Base-by-base conservation (phyloP, 2,888 invertebrate genomes). In the Clusia tigrina region DNA sequence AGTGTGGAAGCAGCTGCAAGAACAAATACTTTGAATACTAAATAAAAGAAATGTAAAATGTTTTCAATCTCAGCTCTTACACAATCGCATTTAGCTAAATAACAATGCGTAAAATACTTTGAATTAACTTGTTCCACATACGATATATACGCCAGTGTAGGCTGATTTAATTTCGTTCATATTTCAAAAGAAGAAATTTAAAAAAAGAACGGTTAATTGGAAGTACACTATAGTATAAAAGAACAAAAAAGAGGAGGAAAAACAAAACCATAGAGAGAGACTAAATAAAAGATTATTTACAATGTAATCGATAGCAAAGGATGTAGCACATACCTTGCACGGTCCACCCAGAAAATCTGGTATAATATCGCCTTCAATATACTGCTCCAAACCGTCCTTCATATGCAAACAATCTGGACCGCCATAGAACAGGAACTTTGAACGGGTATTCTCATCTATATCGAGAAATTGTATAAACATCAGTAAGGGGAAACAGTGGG, bases 311-410 rank as follows among this genome's bases (percentile, higher is more conserved):
- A 15, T 5, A 17, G 9, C 15, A 42, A 42, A 17, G 15, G 17
- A 42, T n/a, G 15, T 32, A 5, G 51, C 17, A 60, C 68, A 66
- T 83, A 94, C 95, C 89, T 91, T 91, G 84, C 93, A 92, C 15
- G 91, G 88, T 61, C 95, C 95, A n/a, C 94, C 95, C 1, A 97
- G 87, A 85, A 96, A 97, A 83, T 96, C 95, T 0, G 96, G 96
- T 65, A 97, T 91, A 74, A 89, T 89, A 65, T 94, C 90, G 67
- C 90, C 88, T 58, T 92, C 91, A 66, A 97, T 93, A 79, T 93
- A 95, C 82, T 95, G 94, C 20, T 89, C 88, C 9, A 96, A 86
- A 0, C 94, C 94, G 15, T 93, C 94, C 3, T 89, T 86, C 69
- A 88, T 90, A 76, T 92, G 91, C 68, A 89, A 85, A 78, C 94